Evolutionary conservation across 2,113 vertebrate species (phyloP), one percentile per base, ranked within the genome.

Genomic region (Myotis brandtii): DNA sequence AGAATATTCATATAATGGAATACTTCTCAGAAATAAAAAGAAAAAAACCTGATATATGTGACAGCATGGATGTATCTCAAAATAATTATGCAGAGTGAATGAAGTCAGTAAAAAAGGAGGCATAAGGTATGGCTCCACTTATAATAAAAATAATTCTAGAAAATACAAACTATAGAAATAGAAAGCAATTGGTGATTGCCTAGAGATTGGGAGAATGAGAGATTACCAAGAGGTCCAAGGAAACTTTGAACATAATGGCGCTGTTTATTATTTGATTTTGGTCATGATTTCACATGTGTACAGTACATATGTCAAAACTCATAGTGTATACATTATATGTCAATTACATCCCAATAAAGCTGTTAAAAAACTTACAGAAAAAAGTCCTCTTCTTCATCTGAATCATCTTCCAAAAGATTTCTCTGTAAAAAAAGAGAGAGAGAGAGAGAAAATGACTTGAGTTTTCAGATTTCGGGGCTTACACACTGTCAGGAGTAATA

Each of bases 381-480:
- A 98, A 99, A 99, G 97, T 99, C 99, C 96, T 99, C 99, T 95
- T 99, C 99, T 98, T 99, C 99, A 98, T 99, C 99, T 0, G 99
- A 99, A 98, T 99, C 99, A 96, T 99, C 99, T 97, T 99, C 99
- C 95, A 99, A 96, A n/a, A 99, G 98, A 97, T 99, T 99, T 98
- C 99, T 99, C 99, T 99, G 98, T 92, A 70, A 86, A 98, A 79
- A 86, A 96, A 88, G 86, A 83, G n/a, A 43, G 46, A 46, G 46
- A 46, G 46, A 62, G 69, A 52, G 32, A 85, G 40, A 98, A 64
- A 67, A n/a, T 14, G 46, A 72, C 23, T 66, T 92, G 67, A 89
- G 48, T 79, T 92, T 96, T 90, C 64, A 90, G 64, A 94, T 79
- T 84, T 32, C 54, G 14, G 89, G 75, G 62, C 43, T 90, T 67